Base-by-base conservation (phyloP, 2,113 vertebrate genomes). In the Alligator sinensis region DNA sequence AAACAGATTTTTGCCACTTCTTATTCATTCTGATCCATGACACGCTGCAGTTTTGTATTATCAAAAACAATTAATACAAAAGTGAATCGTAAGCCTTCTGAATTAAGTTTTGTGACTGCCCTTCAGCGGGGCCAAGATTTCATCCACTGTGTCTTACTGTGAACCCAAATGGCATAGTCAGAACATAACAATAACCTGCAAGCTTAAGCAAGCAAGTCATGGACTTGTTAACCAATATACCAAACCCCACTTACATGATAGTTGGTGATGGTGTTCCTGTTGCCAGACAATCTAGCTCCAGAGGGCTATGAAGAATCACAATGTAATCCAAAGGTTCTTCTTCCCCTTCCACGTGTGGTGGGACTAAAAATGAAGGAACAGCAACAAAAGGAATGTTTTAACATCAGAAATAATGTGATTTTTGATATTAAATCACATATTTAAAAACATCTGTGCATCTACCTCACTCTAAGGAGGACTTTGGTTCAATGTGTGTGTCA, bases 251-350 rank as follows among this genome's bases (percentile, higher is more conserved):
- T 98, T 98, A 99, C 99, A 15, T 98, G 96, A 99, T 97, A 88
- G 96, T 92, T 60, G 99, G 99, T 62, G 98, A 84, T 24, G 99
- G 99, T 11, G 96, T 98, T 91, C 99, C 99, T 21, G 96, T 96
- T 80, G 97, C 98, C 8, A 97, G 97, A 94, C 99, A 99, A 87
- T 99, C 98, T 30, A 99, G 93, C 93, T 99, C 99, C 94, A 99
- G 89, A 58, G 98, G 97, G 86, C 94, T 98, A 94, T 98, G 98
- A 30, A 99, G 93, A 93, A 98, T 97, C 80, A 99, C 99, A 4
- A 98, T 98, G 94, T 97, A 96, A 87, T 98, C 98, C 24, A 97
- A 98, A 80, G 97, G 96, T 24, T 98, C 98, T 57, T 97, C 98
- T 72, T 97, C 98, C 91, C 98, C 98, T 88, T 99, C 98, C 63